Evolutionary conservation across 2,113 vertebrate genomes (phyloP).

Genomic region (Trogon melanurus): DNA sequence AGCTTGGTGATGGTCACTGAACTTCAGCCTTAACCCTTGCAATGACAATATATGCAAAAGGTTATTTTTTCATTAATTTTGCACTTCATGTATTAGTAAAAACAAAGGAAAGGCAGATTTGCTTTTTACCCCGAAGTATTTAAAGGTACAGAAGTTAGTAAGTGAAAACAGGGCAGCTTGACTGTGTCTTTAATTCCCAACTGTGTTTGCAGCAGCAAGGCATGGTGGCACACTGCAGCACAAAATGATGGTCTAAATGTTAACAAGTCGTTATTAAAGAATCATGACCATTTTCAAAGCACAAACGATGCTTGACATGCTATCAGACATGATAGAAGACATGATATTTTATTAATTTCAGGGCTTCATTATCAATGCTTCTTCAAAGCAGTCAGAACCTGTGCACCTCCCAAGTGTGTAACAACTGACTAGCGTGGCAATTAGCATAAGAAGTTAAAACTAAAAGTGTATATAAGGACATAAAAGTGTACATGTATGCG

Average conservation of each 20-base stretch:
- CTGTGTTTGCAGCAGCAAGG: neutral
- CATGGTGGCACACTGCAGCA: neutral
- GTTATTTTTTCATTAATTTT: neutral
- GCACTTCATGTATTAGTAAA: neutral
- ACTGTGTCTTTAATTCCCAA: neutral
- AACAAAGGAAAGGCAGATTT: neutral
- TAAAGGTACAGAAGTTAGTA: no score
- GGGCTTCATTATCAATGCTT: constrained; percentile 31
- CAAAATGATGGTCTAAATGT: constrained; percentile 28
- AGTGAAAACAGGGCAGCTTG: neutral
- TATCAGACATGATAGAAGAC: constrained; percentile 17
- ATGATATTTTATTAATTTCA: constrained; percentile 49
- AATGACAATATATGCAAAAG: neutral
- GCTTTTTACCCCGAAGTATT: neutral
- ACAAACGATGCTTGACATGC: neutral
- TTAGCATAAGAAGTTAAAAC: neutral
- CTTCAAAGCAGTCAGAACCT: neutral
- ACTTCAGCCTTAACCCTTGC: neutral
- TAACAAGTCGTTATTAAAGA: constrained; percentile 54
- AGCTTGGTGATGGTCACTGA: neutral
- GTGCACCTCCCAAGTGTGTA: neutral
- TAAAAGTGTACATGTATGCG: neutral
- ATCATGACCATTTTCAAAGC: constrained; percentile 42
- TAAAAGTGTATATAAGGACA: neutral
- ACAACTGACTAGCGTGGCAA: neutral